phyloP scores from a whole-genome alignment of 2,797 vertebrate genomes.

The Oreochromis mossambicus region DNA sequence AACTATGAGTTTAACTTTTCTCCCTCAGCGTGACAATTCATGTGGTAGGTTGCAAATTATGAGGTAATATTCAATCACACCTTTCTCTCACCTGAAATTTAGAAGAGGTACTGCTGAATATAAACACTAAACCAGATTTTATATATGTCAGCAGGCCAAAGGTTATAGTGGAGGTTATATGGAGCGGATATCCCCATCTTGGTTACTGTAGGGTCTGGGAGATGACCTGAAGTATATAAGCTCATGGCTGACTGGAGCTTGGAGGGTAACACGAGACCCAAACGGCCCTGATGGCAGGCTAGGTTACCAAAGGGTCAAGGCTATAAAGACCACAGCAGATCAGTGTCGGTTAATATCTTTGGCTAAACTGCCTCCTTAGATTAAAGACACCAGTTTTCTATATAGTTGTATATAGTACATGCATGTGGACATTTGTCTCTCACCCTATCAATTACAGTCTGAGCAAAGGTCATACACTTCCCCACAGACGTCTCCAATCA shows the following conservation, averaged over 20 bases:
- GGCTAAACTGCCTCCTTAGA: constrained; percentile 16
- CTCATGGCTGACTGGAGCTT: not conserved
- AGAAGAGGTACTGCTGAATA: not conserved
- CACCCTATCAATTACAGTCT: constrained; percentile 27
- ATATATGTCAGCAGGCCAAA: constrained; percentile 21
- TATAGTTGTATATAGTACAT: constrained; percentile 1
- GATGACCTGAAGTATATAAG: constrained; percentile 28
- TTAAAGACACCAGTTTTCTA: constrained; percentile 42
- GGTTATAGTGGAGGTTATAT: constrained; percentile 40
- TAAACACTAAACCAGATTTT: constrained; percentile 32
- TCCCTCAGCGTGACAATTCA: not conserved
- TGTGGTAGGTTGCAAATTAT: not conserved
- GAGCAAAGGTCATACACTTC: constrained; percentile 18
- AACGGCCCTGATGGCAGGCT: not conserved
- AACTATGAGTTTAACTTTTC: not conserved
- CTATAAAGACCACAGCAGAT: constrained; percentile 59
- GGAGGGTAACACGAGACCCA: constrained; percentile 41
- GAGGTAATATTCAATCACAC: constrained; percentile 23
- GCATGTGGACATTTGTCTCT: constrained; percentile 7
- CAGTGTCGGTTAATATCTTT: constrained; percentile 57
- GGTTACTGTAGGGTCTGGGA: constrained; percentile 10
- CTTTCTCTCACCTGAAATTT: constrained; percentile 2
- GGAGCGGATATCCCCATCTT: constrained; percentile 15
- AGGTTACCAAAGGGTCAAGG: constrained; percentile 43
- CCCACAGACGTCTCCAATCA: constrained; percentile 7